These are phyloP conservation scores for Pseudopleuronectes americanus DNA, from an alignment of 2,797 vertebrate genomes.

Conservation along the genomic window DNA sequence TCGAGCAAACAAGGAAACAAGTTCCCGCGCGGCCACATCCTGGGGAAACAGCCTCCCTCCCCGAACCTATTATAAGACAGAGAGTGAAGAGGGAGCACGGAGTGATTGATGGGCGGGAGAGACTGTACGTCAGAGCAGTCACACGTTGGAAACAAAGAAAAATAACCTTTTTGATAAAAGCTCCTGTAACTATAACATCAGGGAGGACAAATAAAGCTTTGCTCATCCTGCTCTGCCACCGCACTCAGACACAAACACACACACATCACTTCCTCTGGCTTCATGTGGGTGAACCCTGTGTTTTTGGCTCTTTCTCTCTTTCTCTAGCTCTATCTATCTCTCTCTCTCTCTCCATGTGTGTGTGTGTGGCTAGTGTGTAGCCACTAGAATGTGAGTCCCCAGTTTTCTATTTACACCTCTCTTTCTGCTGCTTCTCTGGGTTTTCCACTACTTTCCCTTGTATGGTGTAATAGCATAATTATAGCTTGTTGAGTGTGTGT, in stretches of 20 bases:
- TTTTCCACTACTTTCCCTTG: conserved; percentile 78
- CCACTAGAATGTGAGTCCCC: conserved; percentile 80
- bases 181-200: conserved; percentile 56
- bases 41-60: conserved; percentile 54
- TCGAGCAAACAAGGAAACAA: conserved; percentile 44
- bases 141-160: conserved; percentile 35
- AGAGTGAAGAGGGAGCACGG: conserved; percentile 21
- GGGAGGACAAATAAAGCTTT: conserved; percentile 52
- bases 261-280: conserved; percentile 68
- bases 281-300: conserved; percentile 75
- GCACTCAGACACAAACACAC: conserved; percentile 62
- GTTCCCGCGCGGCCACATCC: conserved; percentile 64
- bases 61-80: conserved; percentile 49
- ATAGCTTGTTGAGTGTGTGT: conserved; percentile 57
- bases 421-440: conserved; percentile 68
- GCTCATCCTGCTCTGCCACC: conserved; percentile 65
- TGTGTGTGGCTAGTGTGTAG: conserved; percentile 66
- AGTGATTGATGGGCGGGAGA: conserved; percentile 44
- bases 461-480: conserved; percentile 76
- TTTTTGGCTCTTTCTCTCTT: conserved; percentile 67
- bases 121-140: conserved; percentile 34
- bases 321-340: too few species aligned
- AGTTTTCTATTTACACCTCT: conserved; percentile 81
- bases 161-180: conserved; percentile 51
- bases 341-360: background rate